phyloP scores from a whole-genome alignment of 2,888 invertebrate species.

The Bugula neritina region DNA sequence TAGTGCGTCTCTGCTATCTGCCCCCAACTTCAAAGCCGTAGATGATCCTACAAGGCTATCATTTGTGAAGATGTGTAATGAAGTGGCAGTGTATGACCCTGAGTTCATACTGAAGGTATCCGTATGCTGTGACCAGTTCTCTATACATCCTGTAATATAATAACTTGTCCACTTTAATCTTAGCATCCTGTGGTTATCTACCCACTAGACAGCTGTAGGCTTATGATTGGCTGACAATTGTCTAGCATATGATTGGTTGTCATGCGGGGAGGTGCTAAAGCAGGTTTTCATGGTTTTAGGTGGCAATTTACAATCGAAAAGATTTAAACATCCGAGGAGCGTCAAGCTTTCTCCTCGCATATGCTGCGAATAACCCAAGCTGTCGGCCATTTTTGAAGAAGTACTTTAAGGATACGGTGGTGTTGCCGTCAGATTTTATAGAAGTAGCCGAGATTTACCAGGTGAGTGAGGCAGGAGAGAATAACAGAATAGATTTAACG shows the following conservation, averaged over 20 bases:
- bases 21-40: slow-evolving; percentile 45
- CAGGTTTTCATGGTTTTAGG: too few species aligned
- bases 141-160: too few species aligned
- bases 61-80: slow-evolving; percentile 38
- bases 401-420: slow-evolving; percentile 50
- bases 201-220: too few species aligned
- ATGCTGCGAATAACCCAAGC: slow-evolving; percentile 42
- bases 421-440: slow-evolving; percentile 56
- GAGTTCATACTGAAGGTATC: slow-evolving; percentile 55
- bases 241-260: too few species aligned
- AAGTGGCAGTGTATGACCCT: slow-evolving; percentile 46
- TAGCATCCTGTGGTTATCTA: too few species aligned
- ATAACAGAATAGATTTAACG: too few species aligned
- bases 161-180: too few species aligned
- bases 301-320: slow-evolving; percentile 54
- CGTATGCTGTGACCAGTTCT: neutral
- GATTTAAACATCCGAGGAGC: slow-evolving; percentile 54
- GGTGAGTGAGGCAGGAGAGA: too few species aligned
- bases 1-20: slow-evolving; percentile 45
- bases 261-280: too few species aligned
- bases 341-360: slow-evolving; percentile 54
- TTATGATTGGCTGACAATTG: too few species aligned
- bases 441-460: slow-evolving; percentile 55
- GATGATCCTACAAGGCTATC: slow-evolving; percentile 38
- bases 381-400: slow-evolving; percentile 52